Evolutionary conservation across 2,797 vertebrate genomes (phyloP).

Genomic region (Acanthiza pusilla): DNA sequence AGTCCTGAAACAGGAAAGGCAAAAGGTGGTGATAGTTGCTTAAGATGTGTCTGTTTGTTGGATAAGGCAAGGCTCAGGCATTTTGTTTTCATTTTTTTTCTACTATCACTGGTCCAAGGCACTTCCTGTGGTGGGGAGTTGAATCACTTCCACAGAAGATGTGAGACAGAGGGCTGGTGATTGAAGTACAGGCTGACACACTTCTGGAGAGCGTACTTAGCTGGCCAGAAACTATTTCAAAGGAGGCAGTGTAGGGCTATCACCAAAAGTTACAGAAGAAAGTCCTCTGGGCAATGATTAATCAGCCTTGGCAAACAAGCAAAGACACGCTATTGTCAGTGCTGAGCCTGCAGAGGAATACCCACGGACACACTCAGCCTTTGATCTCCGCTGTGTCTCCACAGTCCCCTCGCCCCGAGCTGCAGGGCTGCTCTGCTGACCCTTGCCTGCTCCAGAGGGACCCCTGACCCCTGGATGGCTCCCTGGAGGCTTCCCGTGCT

Average conservation of each 20-base stretch:
- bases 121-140: neutral
- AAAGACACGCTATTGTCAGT: neutral
- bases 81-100: neutral
- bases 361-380: accelerated
- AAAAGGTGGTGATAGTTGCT: neutral
- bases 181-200: neutral
- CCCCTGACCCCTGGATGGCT: neutral
- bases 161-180: accelerated
- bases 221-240: neutral
- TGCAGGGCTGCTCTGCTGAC: neutral
- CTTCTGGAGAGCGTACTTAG: neutral
- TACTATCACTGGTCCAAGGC: neutral
- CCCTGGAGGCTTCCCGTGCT: neutral
- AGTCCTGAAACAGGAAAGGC: neutral
- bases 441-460: accelerated
- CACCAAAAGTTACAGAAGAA: neutral
- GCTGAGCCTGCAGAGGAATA: neutral
- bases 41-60: neutral
- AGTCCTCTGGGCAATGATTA: conserved; percentile 31
- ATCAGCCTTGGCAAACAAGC: neutral
- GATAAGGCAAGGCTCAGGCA: neutral
- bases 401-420: neutral
- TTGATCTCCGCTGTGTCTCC: neutral
- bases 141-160: neutral
- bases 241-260: neutral